Evolutionary conservation across 2,113 vertebrate genomes (phyloP), one percentile per base, ranked within the genome.

Genomic region (Campylorhamphus procurvoides): DNA sequence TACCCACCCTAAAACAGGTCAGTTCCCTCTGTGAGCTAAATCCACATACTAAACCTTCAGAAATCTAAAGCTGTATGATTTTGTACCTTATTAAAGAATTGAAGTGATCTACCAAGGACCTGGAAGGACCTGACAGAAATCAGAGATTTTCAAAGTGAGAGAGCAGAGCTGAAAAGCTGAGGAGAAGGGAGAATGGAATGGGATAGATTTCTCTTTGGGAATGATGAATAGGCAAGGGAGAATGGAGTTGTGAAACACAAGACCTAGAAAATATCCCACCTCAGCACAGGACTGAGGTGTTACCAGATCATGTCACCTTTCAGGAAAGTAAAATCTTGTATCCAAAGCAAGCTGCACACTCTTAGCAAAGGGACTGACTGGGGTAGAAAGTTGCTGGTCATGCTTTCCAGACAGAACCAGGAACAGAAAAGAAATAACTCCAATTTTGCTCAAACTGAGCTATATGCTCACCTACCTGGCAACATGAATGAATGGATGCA

Each of bases 381-480:
- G 3, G 6, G 5, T 47, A 81, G 50, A 78, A 82, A 33, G 9
- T 4, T 74, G 20, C 14, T 74, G 15, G 6, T 39, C 84, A 16
- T 66, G 8, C 40, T 60, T 87, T 6, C 37, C 40, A 60, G 40
- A 14, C 77, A 81, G 40, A 69, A 60, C 3, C 6, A 66, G 18
- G 18, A 93, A 52, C 23, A 81, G 47, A 49, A 16, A 81, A 87
- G 10, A 91, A 22, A 66, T 31, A 3, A 33, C n/a, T 77, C 10
- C 2, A 6, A 3, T 39, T 87, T 84, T 77, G 40, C 40, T 74
- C 40, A 73, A 47, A 62, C 27, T 56, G 50, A 81, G 13, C 19
- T 66, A 3, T 42, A 47, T 0, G 0, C 14, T 7, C 14, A 66
- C 9, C 12, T 66, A 14, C 18, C 18, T 73, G 49, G 44, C 13